These are phyloP conservation scores for Aurelia coerulea DNA, from an alignment of 30 jellyfish, hydroid and myxozoan species.

Conservation along the genomic window DNA sequence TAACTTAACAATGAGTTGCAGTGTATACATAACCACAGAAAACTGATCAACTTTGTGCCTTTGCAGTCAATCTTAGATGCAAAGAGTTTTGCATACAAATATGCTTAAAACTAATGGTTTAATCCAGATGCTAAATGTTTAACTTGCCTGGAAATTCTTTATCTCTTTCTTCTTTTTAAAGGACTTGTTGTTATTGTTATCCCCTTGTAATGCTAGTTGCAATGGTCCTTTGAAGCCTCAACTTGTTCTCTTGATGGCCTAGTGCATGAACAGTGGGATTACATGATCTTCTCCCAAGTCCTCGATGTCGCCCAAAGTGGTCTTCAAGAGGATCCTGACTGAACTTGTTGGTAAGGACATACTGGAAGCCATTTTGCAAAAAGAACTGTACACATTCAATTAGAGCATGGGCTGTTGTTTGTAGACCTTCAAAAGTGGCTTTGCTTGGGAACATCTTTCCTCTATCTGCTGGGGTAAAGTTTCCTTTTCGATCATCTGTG, in stretches of 20 bases:
- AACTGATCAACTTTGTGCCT: no score
- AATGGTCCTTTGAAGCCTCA: constrained; percentile 39
- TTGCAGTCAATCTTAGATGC: no score
- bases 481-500: constrained; percentile 24
- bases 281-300: constrained; percentile 53
- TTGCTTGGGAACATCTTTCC: constrained; percentile 48
- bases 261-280: constrained; percentile 52
- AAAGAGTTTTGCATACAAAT: no score
- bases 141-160: not conserved
- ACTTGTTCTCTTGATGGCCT: constrained; percentile 53
- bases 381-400: constrained; percentile 41
- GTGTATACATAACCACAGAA: no score
- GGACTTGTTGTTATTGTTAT: constrained; percentile 49
- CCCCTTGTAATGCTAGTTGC: constrained; percentile 39
- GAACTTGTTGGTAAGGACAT: constrained; percentile 52
- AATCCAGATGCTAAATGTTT: no score
- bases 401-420: constrained; percentile 52
- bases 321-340: constrained; percentile 67
- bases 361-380: constrained; percentile 48
- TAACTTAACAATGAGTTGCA: no score
- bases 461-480: constrained; percentile 16
- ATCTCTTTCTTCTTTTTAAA: constrained; percentile 31
- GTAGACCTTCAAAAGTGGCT: constrained; percentile 59
- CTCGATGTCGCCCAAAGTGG: constrained; percentile 63
- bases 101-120: no score